These are phyloP conservation scores for Aphelinus certus DNA, from an alignment of 1,140 invertebrate genomes.

Conservation along the genomic window DNA sequence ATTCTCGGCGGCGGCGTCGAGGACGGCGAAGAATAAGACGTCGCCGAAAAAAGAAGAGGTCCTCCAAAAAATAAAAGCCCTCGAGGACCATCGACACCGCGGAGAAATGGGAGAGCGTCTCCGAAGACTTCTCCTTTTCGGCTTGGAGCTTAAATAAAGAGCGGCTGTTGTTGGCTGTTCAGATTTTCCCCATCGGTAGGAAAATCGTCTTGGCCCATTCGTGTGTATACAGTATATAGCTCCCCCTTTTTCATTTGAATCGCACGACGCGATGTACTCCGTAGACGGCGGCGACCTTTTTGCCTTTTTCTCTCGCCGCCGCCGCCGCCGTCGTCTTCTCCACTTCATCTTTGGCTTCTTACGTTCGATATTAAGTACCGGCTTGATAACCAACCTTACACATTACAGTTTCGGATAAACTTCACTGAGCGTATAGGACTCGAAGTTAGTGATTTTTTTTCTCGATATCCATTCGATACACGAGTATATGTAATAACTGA, in stretches of 20 bases:
- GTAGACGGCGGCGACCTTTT: background rate
- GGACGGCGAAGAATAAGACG: too few species aligned
- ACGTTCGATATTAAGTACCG: background rate
- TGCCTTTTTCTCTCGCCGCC: background rate
- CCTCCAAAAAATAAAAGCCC: background rate
- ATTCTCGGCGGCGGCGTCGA: too few species aligned
- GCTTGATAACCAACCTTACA: slow-evolving; percentile 2
- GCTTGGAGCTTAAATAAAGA: slow-evolving; percentile 28
- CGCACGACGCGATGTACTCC: background rate
- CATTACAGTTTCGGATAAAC: background rate
- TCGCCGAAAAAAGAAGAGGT: background rate
- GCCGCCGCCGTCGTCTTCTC: too few species aligned
- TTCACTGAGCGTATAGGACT: too few species aligned
- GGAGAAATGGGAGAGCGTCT: slow-evolving; percentile 9
- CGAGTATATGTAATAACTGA: too few species aligned
- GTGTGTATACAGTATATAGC: too few species aligned
- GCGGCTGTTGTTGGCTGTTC: slow-evolving; percentile 34
- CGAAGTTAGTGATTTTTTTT: too few species aligned
- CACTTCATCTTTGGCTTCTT: too few species aligned
- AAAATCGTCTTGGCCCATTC: background rate
- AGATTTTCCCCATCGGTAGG: slow-evolving; percentile 26
- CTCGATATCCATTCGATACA: too few species aligned
- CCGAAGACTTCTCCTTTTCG: slow-evolving; percentile 3
- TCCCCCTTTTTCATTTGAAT: background rate
- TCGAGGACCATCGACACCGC: slow-evolving; percentile 27